Evolutionary conservation across 30 jellyfish, hydroid and myxozoan species (phyloP).

Genomic region (Turritopsis rubra): DNA sequence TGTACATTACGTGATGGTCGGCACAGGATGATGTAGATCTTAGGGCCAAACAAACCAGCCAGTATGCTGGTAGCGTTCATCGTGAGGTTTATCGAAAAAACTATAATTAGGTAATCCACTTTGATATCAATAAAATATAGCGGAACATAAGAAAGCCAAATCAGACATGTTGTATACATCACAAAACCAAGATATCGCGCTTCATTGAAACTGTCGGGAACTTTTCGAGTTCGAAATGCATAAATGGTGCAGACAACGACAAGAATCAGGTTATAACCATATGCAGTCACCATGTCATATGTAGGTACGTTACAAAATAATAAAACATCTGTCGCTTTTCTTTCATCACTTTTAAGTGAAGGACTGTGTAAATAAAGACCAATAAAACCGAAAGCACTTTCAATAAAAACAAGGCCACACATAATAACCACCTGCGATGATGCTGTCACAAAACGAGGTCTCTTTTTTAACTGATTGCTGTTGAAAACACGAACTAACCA

Average conservation of each 20-base stretch:
- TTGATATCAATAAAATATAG: conserved; percentile 38
- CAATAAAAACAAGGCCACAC: conserved; percentile 30
- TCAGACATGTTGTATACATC: conserved; percentile 66
- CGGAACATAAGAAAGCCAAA: conserved; percentile 64
- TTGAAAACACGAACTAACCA: conserved; percentile 56
- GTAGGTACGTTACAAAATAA: conserved; percentile 22
- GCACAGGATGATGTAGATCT: conserved; percentile 51
- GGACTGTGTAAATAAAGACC: conserved; percentile 38
- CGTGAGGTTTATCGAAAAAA: conserved; percentile 47
- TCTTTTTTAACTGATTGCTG: not conserved
- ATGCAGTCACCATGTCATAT: conserved; percentile 48
- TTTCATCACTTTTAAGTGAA: not conserved
- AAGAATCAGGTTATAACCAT: conserved; percentile 41
- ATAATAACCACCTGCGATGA: conserved; percentile 44
- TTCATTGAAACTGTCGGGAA: conserved; percentile 78
- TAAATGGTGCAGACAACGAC: conserved; percentile 57
- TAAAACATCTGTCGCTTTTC: not conserved
- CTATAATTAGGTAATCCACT: conserved; percentile 27
- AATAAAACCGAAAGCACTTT: conserved; percentile 45
- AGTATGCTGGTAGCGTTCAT: conserved; percentile 79
- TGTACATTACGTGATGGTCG: conserved; percentile 47
- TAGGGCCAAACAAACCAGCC: conserved; percentile 79
- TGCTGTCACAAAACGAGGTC: conserved; percentile 37
- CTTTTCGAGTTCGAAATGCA: conserved; percentile 84
- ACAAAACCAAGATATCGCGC: conserved; percentile 79